These are phyloP conservation scores for Pteropus rufus DNA, from an alignment of 2,797 vertebrate genomes.

Conservation along the genomic window DNA sequence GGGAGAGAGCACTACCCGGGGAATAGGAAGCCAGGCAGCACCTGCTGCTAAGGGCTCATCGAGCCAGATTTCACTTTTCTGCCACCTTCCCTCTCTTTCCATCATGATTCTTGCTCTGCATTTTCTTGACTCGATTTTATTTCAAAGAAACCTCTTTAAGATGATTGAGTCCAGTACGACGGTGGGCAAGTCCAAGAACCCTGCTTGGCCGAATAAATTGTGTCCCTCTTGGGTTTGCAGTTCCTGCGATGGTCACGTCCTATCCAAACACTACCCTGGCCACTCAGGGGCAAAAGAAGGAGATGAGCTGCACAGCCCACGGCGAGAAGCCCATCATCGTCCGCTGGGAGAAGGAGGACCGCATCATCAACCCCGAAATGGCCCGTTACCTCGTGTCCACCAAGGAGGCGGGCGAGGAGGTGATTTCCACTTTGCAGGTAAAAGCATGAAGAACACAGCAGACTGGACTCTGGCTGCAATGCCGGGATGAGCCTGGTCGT, in stretches of 20 bases:
- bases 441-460: fast-evolving
- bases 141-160: background rate
- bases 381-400: conserved; percentile 96
- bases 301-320: conserved; percentile 96
- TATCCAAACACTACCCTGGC: conserved; percentile 98
- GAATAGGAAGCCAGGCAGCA: fast-evolving
- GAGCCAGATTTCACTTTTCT: fast-evolving
- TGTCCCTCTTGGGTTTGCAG: conserved; percentile 80
- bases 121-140: background rate
- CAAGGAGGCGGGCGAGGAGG: conserved; percentile 96
- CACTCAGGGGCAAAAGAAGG: conserved; percentile 97
- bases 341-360: conserved; percentile 99
- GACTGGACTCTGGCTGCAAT: fast-evolving
- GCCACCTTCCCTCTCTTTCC: too few species aligned
- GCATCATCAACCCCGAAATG: conserved; percentile 98
- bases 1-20: fast-evolving
- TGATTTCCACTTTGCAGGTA: conserved; percentile 97
- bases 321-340: conserved; percentile 99
- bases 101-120: background rate
- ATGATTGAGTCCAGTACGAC: fast-evolving
- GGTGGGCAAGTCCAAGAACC: fast-evolving
- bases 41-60: fast-evolving
- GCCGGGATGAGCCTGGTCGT: too few species aligned
- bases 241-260: conserved; percentile 99
- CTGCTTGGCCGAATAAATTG: background rate